Evolutionary conservation across 2,113 vertebrate genomes (phyloP).

Genomic region (Phodopus roborovskii): DNA sequence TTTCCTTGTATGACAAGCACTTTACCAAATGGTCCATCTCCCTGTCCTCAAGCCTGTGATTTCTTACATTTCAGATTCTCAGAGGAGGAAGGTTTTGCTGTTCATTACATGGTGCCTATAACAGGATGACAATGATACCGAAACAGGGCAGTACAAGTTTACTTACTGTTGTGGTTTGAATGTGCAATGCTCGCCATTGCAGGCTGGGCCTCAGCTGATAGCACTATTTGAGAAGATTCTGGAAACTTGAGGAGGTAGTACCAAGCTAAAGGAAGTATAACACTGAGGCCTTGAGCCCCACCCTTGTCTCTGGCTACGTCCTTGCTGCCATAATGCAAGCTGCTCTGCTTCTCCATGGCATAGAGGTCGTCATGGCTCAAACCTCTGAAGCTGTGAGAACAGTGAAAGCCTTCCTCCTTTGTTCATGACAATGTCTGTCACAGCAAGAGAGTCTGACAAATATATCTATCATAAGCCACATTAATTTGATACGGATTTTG

Average conservation of each 20-base stretch:
- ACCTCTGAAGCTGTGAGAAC: not conserved
- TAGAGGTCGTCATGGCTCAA: not conserved
- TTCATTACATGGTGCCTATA: not conserved
- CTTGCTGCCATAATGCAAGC: not conserved
- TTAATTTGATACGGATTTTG: constrained; percentile 45
- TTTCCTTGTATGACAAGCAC: not conserved
- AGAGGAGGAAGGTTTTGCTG: constrained; percentile 7
- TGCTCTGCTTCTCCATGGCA: not conserved
- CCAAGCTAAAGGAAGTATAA: not conserved
- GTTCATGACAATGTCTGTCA: not conserved
- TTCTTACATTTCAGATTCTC: constrained; percentile 34
- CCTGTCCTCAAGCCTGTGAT: not conserved
- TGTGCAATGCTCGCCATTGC: not conserved
- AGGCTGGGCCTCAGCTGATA: not conserved
- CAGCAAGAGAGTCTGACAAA: not conserved
- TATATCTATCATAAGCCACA: not conserved
- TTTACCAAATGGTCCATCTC: not conserved
- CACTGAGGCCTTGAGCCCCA: not conserved
- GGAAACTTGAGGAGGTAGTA: not conserved
- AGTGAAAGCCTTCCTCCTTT: not conserved
- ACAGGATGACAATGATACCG: not conserved
- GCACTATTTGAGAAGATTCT: not conserved
- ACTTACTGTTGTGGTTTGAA: not conserved
- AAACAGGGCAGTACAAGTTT: not conserved
- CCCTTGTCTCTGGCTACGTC: not conserved